Evolutionary conservation across 2,888 invertebrate genomes (phyloP).

Genomic region (Podotricha telesiphe): DNA sequence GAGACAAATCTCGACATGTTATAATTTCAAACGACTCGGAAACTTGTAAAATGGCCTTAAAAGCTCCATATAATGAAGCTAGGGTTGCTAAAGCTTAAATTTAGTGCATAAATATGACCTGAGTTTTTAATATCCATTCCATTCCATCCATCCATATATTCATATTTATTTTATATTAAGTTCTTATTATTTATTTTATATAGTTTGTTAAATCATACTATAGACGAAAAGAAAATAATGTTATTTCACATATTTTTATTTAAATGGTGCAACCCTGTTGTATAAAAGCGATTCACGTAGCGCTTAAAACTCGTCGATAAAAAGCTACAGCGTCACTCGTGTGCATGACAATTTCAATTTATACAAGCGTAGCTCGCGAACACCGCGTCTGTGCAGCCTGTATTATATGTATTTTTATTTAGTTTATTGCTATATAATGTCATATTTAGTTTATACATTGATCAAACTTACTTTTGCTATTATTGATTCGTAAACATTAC

Average conservation of each 20-base stretch:
- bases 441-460: no score
- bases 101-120: neutral
- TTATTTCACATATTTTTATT: neutral
- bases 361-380: neutral
- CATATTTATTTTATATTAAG: no score
- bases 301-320: constrained; percentile 33
- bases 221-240: neutral
- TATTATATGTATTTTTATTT: no score
- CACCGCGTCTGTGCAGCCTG: neutral
- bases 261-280: neutral
- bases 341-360: constrained; percentile 33
- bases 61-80: constrained; percentile 15
- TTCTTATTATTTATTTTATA: neutral
- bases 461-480: no score
- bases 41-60: constrained; percentile 33
- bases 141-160: no score
- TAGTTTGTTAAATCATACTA: neutral
- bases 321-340: constrained; percentile 31
- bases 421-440: neutral
- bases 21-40: constrained; percentile 27
- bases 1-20: constrained; percentile 24
- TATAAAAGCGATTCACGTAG: constrained; percentile 14
- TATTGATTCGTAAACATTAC: no score
- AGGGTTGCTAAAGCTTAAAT: constrained; percentile 9
- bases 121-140: no score